Evolutionary conservation across 2,797 vertebrate species (phyloP).

Genomic region (Aplochiton taeniatus): DNA sequence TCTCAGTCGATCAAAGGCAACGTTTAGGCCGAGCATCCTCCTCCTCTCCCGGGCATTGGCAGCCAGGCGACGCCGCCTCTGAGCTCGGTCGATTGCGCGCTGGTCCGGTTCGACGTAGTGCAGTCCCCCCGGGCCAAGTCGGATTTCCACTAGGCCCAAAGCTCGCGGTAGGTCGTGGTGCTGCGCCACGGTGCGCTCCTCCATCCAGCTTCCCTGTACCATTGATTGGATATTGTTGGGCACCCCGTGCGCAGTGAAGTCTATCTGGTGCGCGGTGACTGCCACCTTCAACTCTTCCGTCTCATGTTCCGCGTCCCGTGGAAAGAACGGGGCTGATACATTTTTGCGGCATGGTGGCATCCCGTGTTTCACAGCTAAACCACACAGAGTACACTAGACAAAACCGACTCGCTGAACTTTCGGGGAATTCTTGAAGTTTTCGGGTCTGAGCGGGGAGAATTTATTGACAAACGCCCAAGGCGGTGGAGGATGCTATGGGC

Average conservation of each 20-base stretch:
- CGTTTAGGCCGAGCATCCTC: constrained; percentile 80
- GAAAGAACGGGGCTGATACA: constrained; percentile 50
- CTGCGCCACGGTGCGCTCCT: constrained; percentile 21
- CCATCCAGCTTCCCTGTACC: constrained; percentile 45
- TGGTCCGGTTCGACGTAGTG: constrained; percentile 61
- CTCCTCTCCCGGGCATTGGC: constrained; percentile 82
- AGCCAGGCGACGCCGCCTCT: constrained; percentile 70
- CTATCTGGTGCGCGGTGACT: background rate
- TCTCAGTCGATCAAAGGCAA: constrained; percentile 80
- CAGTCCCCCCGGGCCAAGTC: constrained; percentile 53
- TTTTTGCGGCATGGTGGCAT: constrained; percentile 50
- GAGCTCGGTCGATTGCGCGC: constrained; percentile 43
- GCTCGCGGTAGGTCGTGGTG: constrained; percentile 46
- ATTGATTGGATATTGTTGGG: constrained; percentile 49
- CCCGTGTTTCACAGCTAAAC: background rate
- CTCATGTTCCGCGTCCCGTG: constrained; percentile 26
- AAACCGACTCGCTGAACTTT: background rate
- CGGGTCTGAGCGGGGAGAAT: constrained; percentile 45
- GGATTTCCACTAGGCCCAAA: constrained; percentile 56
- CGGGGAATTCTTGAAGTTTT: constrained; percentile 14
- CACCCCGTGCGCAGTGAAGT: constrained; percentile 16
- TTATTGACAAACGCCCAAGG: constrained; percentile 54
- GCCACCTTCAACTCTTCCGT: constrained; percentile 1
- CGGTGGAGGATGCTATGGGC: constrained; percentile 21
- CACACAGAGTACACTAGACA: background rate